These are phyloP conservation scores for Tringa solitaria DNA, from an alignment of 2,113 vertebrate species.

Conservation along the genomic window DNA sequence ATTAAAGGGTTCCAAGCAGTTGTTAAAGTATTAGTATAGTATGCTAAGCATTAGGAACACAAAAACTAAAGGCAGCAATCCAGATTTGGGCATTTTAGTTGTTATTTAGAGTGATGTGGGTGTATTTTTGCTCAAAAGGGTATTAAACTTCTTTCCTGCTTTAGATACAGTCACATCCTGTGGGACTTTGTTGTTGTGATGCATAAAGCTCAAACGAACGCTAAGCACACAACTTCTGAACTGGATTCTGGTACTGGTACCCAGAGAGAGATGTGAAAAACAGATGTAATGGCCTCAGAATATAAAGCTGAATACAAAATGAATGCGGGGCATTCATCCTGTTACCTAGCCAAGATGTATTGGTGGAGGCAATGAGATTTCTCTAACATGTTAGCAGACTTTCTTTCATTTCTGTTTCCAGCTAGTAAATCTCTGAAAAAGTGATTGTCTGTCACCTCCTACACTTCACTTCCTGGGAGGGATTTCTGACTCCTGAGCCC, in stretches of 20 bases:
- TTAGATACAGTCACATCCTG: not conserved
- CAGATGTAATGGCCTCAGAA: not conserved
- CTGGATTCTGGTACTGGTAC: not conserved
- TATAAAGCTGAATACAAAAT: not conserved
- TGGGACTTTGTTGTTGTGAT: not conserved
- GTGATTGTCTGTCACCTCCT: not conserved
- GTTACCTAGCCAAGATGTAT: not conserved
- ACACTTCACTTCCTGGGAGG: not conserved
- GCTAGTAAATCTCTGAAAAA: not conserved
- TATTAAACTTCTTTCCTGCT: not conserved
- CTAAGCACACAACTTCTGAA: not conserved
- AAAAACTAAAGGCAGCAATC: not conserved
- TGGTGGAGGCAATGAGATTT: not conserved
- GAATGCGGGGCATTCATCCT: not conserved
- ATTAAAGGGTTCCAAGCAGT: not conserved
- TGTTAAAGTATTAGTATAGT: not conserved
- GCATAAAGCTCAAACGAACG: not conserved
- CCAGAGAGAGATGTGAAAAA: not conserved
- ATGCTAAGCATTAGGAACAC: not conserved
- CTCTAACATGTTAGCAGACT: too few species aligned
- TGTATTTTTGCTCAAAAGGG: not conserved
- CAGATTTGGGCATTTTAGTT: not conserved
- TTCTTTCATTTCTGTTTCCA: not conserved
- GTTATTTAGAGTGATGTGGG: not conserved
- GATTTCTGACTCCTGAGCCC: not conserved